Base-by-base conservation (phyloP, 2,888 invertebrate genomes). In the Cantharis lateralis region DNA sequence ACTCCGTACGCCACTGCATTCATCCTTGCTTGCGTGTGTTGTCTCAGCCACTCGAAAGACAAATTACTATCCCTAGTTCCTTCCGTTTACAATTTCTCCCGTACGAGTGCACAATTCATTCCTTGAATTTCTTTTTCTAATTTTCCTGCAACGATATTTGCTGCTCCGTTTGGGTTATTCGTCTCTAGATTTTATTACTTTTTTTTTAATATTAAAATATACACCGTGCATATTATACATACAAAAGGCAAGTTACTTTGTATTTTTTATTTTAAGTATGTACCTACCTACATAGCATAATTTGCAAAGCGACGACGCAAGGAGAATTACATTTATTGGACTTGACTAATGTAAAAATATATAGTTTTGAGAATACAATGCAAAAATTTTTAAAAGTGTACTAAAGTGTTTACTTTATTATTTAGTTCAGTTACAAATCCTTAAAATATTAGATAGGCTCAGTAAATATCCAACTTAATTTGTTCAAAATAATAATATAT, bases 31-130 rank as follows among this genome's bases (percentile, higher is more conserved):
- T 75, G 74, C 78, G 77, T 79, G 76, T 80, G 72, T 77, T 71
- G 72, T 72, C 71, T 68, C 63, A 68, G 77, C 80, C 79, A 81
- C 80, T 82, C 82, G 71, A 81, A 82, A 83, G 83, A 84, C 84
- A 83, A 84, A 84, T 84, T 83, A 83, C 83, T 81, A 83, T 82
- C 82, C 80, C 80, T 77, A 82, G 82, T 84, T 83, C 83, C 82
- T 84, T 83, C 82, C 83, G 82, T 81, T 80, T 78, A 81, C 80
- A 79, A 81, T 81, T 81, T 79, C 79, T 75, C 48, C 69, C 70
- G 74, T 77, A 77, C 73, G 71, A 77, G 74, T 62, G 72, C 66
- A 77, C 77, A 72, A 77, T 72, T 77, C 74, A 74, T 77, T 77
- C 74, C 70, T 66, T 74, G 77, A 71, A 77, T 72, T 75, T 77